These are phyloP conservation scores for Syrmaticus mikado DNA, from an alignment of 2,113 vertebrate species.

Conservation along the genomic window DNA sequence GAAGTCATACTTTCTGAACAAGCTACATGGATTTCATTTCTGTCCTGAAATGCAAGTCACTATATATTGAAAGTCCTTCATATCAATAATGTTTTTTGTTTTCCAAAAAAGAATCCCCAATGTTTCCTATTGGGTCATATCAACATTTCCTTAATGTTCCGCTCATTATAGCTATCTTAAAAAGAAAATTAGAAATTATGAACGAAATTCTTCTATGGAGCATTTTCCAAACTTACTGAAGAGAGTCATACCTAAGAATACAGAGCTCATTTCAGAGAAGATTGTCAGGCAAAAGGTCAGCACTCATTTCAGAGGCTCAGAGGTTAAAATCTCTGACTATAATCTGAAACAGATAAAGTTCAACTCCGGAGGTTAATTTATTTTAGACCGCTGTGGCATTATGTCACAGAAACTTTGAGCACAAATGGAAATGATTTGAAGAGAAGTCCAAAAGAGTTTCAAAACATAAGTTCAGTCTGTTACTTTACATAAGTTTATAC, in stretches of 20 bases:
- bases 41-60: background rate
- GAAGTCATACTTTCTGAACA: background rate
- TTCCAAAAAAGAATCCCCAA: background rate
- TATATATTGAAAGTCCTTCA: background rate
- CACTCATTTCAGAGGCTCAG: slow-evolving; percentile 11
- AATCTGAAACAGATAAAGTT: slow-evolving; percentile 60
- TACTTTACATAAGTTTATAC: slow-evolving; percentile 16
- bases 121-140: background rate
- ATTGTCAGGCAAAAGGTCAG: background rate
- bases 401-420: slow-evolving; percentile 67
- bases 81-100: background rate
- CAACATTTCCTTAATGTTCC: background rate
- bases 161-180: background rate
- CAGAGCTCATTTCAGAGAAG: background rate
- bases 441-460: slow-evolving; percentile 8
- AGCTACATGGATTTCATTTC: background rate
- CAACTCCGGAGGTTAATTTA: slow-evolving; percentile 42
- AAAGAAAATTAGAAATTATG: background rate
- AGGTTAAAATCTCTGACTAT: slow-evolving; percentile 37
- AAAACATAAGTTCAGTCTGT: slow-evolving; percentile 10
- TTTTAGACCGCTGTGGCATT: slow-evolving; percentile 62
- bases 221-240: slow-evolving; percentile 29
- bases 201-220: background rate
- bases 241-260: slow-evolving; percentile 10
- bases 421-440: slow-evolving; percentile 67